Evolutionary conservation across 2,888 invertebrate species (phyloP), one percentile per base, ranked within the genome.

Genomic region (Caenorhabditis sinica): DNA sequence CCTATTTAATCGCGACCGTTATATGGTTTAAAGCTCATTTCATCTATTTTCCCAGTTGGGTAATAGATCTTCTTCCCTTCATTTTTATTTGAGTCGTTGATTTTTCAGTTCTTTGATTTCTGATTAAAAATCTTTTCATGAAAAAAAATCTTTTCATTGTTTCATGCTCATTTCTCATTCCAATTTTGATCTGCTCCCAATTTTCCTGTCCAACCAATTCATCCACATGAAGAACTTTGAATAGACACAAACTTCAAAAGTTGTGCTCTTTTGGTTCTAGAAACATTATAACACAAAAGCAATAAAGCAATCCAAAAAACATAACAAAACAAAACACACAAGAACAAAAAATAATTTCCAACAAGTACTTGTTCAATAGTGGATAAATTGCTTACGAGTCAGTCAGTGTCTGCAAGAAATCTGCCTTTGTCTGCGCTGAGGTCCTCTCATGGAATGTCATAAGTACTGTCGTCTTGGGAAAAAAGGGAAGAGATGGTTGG

Each of bases 361-460:
- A 53, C 69, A 69, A 69, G 69, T 56, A 69, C 69, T 69, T 69
- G 69, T 56, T 56, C 33, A 69, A 56, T 56, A 23, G 40, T 53
- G 40, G 69, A 69, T 56, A 69, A 69, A 68, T 68, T 68, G 68
- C 68, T 68, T 69, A 69, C 69, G 53, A 69, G 69, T 69, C 69
- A 69, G 56, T 56, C 56, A 56, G 53, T 68, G 68, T 69, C 53
- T 53, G 36, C 68, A 53, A 63, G 53, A 69, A 69, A 69, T 69
- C 69, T 53, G 69, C 69, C 69, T 69, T 69, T 69, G 69, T 69
- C 69, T 69, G 69, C 69, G 69, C 40, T 69, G 56, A 69, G 69
- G 69, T 69, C 69, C 69, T 69, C 56, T 69, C 69, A 69, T 17
- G 28, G 36, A 69, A 69, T 69, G 56, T 69, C 69, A 69, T 69